These are phyloP conservation scores for Umimayanthus kanabou DNA, from an alignment of 92 coral and sea anemone species.

Conservation along the genomic window DNA sequence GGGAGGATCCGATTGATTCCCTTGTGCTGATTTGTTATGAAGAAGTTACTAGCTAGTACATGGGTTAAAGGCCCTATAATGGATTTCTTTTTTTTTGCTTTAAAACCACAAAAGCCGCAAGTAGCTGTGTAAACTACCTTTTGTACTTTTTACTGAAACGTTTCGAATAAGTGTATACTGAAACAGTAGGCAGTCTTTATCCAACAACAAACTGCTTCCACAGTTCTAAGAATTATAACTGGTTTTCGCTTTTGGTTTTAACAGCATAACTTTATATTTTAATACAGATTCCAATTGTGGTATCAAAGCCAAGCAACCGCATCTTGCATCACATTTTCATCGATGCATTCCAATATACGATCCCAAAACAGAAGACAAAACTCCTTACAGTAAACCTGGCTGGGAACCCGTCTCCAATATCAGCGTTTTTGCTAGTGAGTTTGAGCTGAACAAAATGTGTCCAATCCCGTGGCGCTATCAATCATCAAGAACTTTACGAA, in stretches of 20 bases:
- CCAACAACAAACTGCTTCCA: not conserved
- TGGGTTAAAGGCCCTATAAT: too few species aligned
- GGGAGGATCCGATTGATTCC: too few species aligned
- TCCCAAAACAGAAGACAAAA: constrained; percentile 57
- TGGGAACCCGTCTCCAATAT: constrained; percentile 71
- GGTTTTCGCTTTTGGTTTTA: not conserved
- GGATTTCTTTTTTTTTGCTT: too few species aligned
- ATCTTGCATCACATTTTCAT: constrained; percentile 38
- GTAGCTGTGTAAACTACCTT: too few species aligned
- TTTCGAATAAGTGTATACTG: too few species aligned
- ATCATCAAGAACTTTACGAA: constrained; percentile 53
- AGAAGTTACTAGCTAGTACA: too few species aligned
- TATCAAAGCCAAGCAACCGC: constrained; percentile 21
- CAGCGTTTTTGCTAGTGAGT: constrained; percentile 51
- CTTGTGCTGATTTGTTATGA: too few species aligned
- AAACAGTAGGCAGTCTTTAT: not conserved
- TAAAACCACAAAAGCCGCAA: too few species aligned
- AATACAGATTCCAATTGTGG: constrained; percentile 50
- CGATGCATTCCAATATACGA: constrained; percentile 66
- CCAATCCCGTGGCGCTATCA: constrained; percentile 80
- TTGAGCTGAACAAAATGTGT: constrained; percentile 61
- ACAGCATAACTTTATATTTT: not conserved
- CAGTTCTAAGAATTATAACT: not conserved
- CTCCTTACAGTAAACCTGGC: constrained; percentile 61
- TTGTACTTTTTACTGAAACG: too few species aligned